These are phyloP conservation scores for Papilio demoleus DNA, from an alignment of 2,888 invertebrate genomes.

Conservation along the genomic window DNA sequence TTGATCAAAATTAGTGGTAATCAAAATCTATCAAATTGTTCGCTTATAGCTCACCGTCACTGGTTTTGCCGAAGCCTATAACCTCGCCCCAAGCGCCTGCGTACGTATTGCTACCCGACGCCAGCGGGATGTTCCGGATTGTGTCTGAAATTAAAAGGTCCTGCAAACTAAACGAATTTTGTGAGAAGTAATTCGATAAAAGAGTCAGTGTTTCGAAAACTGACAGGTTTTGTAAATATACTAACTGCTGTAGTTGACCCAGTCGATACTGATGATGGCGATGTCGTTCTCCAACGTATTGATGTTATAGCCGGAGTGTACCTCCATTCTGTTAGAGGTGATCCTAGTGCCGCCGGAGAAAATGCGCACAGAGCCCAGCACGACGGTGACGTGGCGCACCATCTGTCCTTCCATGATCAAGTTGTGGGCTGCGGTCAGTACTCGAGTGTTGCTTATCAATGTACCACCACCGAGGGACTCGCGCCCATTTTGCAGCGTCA, in stretches of 20 bases:
- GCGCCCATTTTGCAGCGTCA: slow-evolving; percentile 47
- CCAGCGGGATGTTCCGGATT: slow-evolving; percentile 51
- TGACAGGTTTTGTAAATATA: slow-evolving; percentile 1
- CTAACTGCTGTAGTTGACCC: slow-evolving; percentile 49
- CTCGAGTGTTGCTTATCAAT: slow-evolving; percentile 48
- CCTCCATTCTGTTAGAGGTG: slow-evolving; percentile 47
- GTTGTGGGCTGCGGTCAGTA: slow-evolving; percentile 55
- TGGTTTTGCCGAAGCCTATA: slow-evolving; percentile 54
- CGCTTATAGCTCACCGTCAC: slow-evolving; percentile 42
- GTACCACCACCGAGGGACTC: slow-evolving; percentile 54
- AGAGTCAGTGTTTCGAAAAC: neutral
- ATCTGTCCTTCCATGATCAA: slow-evolving; percentile 49
- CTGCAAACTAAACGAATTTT: neutral
- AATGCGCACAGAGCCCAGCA: slow-evolving; percentile 50
- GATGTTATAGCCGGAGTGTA: slow-evolving; percentile 50
- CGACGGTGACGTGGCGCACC: slow-evolving; percentile 51
- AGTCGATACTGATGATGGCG: slow-evolving; percentile 49
- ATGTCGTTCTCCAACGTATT: slow-evolving; percentile 52
- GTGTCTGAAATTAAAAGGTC: slow-evolving; percentile 46
- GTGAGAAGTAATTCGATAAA: neutral
- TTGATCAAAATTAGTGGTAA: too few relatives aligned
- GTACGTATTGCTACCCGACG: slow-evolving; percentile 49
- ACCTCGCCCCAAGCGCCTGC: slow-evolving; percentile 49
- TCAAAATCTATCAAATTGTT: too few relatives aligned
- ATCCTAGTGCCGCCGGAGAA: slow-evolving; percentile 51